A percentile compares a stretch with the other conserved stretches of the same genome.
Conservation (phyloP, 2,888 invertebrate genomes). For the Coelogynopora nodosa region DNA sequence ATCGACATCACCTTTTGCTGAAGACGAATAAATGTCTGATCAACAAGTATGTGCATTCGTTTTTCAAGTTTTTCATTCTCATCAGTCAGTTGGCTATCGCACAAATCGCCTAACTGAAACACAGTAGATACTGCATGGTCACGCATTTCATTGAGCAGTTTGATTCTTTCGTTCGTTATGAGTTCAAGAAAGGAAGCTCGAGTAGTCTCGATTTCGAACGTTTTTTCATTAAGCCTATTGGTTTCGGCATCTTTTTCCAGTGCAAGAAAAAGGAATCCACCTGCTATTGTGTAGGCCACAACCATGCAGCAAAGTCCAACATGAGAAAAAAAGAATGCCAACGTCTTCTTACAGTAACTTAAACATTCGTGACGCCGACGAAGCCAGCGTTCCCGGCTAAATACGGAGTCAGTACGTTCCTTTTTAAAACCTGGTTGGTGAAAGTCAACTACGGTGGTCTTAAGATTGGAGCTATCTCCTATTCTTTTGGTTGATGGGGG, state of each 20-base stretch:
- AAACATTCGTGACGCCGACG: conserved; percentile 15
- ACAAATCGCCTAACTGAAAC: background rate
- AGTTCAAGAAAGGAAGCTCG: background rate
- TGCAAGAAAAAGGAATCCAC: conserved; percentile 37
- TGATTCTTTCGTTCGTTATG: background rate
- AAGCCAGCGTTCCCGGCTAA: background rate
- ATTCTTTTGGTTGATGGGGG: background rate
- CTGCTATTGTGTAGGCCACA: conserved; percentile 40
- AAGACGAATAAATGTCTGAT: background rate
- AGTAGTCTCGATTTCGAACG: background rate
- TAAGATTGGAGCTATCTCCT: background rate
- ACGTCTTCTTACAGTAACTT: conserved; percentile 35
- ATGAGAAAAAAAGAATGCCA: conserved; percentile 44
- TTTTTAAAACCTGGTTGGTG: background rate
- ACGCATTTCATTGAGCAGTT: background rate
- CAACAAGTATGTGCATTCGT: background rate
- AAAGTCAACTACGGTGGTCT: background rate
- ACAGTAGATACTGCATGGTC: background rate
- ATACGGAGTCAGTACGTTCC: background rate
- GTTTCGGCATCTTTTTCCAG: conserved; percentile 36
- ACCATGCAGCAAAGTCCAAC: conserved; percentile 42
- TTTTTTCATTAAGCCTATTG: background rate
- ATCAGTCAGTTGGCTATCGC: background rate
- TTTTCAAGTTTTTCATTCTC: background rate
- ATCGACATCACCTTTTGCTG: background rate